phyloP scores from a whole-genome alignment of 2,888 invertebrate species.

The Hypolimnas misippus region DNA sequence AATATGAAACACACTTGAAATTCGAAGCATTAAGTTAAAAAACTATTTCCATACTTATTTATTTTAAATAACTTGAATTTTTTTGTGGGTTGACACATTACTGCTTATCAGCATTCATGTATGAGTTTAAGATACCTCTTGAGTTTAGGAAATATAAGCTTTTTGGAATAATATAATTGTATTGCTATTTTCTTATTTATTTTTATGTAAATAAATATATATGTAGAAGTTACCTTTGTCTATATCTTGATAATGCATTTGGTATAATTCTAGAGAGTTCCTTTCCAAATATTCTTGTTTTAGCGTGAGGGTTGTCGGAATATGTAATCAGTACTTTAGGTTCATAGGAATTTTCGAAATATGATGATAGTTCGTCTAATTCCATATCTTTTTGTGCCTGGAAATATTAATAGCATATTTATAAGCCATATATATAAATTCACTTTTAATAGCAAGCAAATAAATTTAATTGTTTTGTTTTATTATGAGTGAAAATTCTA shows the following conservation, averaged over 20 bases:
- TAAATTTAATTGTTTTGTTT: not conserved
- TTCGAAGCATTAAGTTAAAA: no score
- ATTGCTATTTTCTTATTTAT: no score
- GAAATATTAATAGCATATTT: constrained; percentile 39
- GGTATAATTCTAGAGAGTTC: constrained; percentile 96
- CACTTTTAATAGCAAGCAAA: not conserved
- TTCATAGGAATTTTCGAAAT: constrained; percentile 92
- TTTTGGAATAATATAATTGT: no score
- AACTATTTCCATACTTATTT: no score
- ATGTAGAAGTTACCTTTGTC: constrained; percentile 87
- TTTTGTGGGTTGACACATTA: no score
- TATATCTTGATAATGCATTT: constrained; percentile 93
- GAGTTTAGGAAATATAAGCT: no score
- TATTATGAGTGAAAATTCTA: no score
- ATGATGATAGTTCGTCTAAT: constrained; percentile 93
- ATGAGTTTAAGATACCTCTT: no score
- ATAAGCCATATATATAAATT: not conserved
- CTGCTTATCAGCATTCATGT: no score
- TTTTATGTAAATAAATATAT: no score
- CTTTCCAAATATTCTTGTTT: constrained; percentile 95
- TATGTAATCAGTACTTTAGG: constrained; percentile 99
- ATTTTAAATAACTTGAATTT: no score
- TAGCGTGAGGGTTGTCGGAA: constrained; percentile 94
- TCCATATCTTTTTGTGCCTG: constrained; percentile 88
- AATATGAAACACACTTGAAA: no score